These are phyloP conservation scores for Pachydiplax longipennis DNA, from an alignment of 2,888 invertebrate genomes.

Conservation along the genomic window DNA sequence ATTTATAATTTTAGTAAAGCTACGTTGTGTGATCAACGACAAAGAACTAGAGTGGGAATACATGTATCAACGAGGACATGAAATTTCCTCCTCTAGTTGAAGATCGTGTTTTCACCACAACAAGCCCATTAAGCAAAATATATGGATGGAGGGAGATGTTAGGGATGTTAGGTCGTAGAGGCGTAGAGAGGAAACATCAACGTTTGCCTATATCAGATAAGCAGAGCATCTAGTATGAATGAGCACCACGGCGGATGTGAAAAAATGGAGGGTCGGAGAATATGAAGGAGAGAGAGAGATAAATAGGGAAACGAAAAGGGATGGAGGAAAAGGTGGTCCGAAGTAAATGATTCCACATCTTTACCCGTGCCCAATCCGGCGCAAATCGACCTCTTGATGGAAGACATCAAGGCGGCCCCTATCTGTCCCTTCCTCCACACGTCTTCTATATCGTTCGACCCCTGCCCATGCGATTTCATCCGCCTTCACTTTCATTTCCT, in stretches of 20 bases:
- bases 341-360: conserved; percentile 18
- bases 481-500: conserved; percentile 35
- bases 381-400: conserved; percentile 41
- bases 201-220: not conserved
- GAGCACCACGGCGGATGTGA: not conserved
- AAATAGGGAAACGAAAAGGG: not conserved
- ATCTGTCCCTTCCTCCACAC: not conserved
- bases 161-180: not conserved
- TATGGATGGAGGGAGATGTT: no score
- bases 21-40: no score
- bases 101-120: no score
- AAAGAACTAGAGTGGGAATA: no score
- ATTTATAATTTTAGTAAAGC: no score
- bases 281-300: not conserved
- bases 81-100: not conserved
- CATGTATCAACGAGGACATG: no score
- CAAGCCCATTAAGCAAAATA: no score
- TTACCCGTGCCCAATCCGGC: conserved; percentile 22
- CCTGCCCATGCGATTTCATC: not conserved
- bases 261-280: not conserved
- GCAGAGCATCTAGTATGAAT: not conserved
- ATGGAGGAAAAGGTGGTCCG: not conserved
- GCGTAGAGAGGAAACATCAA: not conserved
- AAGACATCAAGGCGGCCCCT: conserved; percentile 13
- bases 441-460: not conserved